Percentiles rank a stretch among this genome's conserved stretches.
Conservation (phyloP, 2,888 invertebrate genomes). For the Cosmia trapezina region DNA sequence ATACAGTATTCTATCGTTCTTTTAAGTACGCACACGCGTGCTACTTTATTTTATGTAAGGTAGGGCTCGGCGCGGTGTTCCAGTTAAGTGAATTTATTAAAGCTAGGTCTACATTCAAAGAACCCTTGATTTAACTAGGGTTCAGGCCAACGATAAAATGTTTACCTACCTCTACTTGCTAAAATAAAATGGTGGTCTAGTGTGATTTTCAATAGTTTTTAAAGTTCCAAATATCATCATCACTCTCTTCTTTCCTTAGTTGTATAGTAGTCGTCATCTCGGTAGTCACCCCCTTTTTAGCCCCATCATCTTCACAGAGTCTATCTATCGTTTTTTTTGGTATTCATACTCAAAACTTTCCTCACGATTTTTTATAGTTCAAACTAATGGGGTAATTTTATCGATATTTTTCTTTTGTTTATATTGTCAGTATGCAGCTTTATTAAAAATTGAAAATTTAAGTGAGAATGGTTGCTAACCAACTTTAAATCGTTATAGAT, state of each 20-base stretch:
- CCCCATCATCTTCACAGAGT: too few species aligned
- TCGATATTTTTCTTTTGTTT: background rate
- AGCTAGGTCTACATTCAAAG: slow-evolving; percentile 25
- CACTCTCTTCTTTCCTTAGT: too few species aligned
- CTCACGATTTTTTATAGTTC: background rate
- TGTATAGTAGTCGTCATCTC: too few species aligned
- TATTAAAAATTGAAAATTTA: too few species aligned
- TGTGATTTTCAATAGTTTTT: background rate
- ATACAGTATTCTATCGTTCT: slow-evolving; percentile 1
- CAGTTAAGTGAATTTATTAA: slow-evolving; percentile 42
- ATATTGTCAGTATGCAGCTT: background rate
- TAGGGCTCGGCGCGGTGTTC: slow-evolving; percentile 11
- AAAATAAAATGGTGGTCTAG: too few species aligned
- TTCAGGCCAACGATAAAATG: background rate
- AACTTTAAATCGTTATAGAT: too few species aligned
- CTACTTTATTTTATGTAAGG: slow-evolving; percentile 16
- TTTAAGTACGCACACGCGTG: background rate
- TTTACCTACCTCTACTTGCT: background rate
- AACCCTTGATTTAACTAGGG: slow-evolving; percentile 36
- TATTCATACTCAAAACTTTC: too few species aligned
- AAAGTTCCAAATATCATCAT: background rate
- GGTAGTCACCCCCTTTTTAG: too few species aligned
- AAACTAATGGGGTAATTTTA: background rate
- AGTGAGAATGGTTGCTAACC: too few species aligned
- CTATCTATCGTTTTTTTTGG: too few species aligned